Base-by-base conservation (phyloP, 2,888 invertebrate species). In the Chymomyza caudatula region DNA sequence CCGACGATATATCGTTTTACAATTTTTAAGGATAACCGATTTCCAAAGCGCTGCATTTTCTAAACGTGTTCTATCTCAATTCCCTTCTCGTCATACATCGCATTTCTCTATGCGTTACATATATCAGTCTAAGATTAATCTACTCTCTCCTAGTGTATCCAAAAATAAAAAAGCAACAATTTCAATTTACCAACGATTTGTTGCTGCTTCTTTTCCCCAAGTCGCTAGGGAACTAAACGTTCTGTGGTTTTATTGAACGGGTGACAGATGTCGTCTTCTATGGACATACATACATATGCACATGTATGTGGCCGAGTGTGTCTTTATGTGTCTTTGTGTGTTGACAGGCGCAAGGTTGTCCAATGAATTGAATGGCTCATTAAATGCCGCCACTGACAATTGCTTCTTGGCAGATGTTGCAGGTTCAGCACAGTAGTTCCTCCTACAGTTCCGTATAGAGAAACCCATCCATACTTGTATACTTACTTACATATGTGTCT, bases 351-450 rank as follows among this genome's bases (percentile, higher is more conserved):
- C 79, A 83, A 78, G 77, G 84, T 80, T 75, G 78, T 66, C 29
- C 68, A 76, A 77, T 78, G 77, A 73, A 80, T 74, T 79, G 82
- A 82, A 86, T 85, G 86, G 85, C 85, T 86, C 85, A 88, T 87
- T 88, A 86, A 86, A 80, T 77, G 78, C 76, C 70, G 74, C 25
- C 57, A 37, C 56, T 25, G 47, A 56, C 20, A 51, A 65, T 59
- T 65, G 59, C 59, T 37, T 4, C 43, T 20, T 53, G 71, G 69
- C 73, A 73, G 70, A 73, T 73, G 62, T 56, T 23, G 47, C 53
- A 6, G 13, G 22, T 57, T 23, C 22, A 63, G 43, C 62, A 49
- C 57, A 44, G 29, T 47, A 47, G 57, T 47, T 52, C 37, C 23
- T 19, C 51, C 51, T 20, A 13, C 22, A 20, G 17, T 51, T 19